A percentile compares a stretch with the other conserved stretches of the same genome.
These are phyloP conservation scores for Magallana gigas DNA, from an alignment of 1,140 invertebrate genomes.

Conservation along the genomic window DNA sequence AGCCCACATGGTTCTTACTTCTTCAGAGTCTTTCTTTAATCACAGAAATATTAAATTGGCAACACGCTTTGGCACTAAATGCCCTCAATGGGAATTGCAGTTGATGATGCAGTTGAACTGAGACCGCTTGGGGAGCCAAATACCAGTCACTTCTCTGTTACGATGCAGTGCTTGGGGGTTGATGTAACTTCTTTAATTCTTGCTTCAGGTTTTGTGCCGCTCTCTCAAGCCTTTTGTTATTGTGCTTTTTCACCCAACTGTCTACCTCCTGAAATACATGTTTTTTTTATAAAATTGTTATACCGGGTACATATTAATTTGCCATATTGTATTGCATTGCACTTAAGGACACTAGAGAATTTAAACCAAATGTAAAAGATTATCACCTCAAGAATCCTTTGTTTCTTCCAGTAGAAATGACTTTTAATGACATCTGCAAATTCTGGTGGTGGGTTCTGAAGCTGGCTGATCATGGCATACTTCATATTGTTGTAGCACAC, in stretches of 20 bases:
- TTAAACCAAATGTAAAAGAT: too few species aligned
- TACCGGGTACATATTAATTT: too few species aligned
- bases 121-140: background rate
- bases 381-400: constrained; percentile 64
- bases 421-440: constrained; percentile 68
- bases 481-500: constrained; percentile 67
- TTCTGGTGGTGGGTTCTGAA: constrained; percentile 65
- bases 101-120: background rate
- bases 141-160: background rate
- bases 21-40: background rate
- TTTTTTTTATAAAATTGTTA: too few species aligned
- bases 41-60: background rate
- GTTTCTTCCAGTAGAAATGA: constrained; percentile 67
- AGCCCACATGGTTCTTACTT: background rate
- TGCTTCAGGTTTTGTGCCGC: constrained; percentile 55
- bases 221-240: constrained; percentile 49
- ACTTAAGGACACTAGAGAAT: too few species aligned
- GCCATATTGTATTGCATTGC: too few species aligned
- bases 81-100: background rate
- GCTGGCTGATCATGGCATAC: constrained; percentile 67
- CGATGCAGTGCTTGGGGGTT: constrained; percentile 38
- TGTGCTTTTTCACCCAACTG: constrained; percentile 55
- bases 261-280: constrained; percentile 52
- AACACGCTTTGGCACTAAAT: background rate
- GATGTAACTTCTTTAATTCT: constrained; percentile 56